These are phyloP conservation scores for Isurus oxyrinchus DNA, from an alignment of 2,113 vertebrate genomes.

Conservation along the genomic window DNA sequence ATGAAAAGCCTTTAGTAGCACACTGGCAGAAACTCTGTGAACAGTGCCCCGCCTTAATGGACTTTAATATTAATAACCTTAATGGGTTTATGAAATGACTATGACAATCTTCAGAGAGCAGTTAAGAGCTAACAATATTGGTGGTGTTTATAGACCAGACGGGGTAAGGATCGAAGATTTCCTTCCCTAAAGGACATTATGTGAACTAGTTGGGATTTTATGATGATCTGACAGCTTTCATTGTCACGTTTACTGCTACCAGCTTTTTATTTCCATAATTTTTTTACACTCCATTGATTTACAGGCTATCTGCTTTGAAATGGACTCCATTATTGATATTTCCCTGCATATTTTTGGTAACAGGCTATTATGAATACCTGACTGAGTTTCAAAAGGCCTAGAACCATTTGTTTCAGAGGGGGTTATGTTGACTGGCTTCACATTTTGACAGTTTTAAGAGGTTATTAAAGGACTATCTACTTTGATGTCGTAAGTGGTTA, in stretches of 20 bases:
- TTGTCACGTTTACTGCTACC: neutral
- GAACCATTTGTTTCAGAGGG: no score
- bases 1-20: neutral
- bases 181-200: neutral
- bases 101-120: neutral
- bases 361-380: no score
- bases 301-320: no score
- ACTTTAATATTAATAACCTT: no score
- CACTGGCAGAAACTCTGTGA: neutral
- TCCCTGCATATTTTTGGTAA: no score
- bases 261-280: neutral
- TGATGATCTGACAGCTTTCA: neutral
- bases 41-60: no score
- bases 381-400: no score
- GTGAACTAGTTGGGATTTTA: neutral
- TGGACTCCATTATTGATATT: no score
- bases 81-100: no score
- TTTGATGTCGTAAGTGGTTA: neutral
- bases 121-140: neutral
- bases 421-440: neutral
- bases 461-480: neutral
- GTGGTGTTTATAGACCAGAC: no score
- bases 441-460: neutral
- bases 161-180: neutral
- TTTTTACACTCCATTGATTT: neutral